A percentile compares a stretch with the other conserved stretches of the same genome.
phyloP scores from a whole-genome alignment of 2,113 vertebrate genomes.

The Petrocephalus zakoni region DNA sequence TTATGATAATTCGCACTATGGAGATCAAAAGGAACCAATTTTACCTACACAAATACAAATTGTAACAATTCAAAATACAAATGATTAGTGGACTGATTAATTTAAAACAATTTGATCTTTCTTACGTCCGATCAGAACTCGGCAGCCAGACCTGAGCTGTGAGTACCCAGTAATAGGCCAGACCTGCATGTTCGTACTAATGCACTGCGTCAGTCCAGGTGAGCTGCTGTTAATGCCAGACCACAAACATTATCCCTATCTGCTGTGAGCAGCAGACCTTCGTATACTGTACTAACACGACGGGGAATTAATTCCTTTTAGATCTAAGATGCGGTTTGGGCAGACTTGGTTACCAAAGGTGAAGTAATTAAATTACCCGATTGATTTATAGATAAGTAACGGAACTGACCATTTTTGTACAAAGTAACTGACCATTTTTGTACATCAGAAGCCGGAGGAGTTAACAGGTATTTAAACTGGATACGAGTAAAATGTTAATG shows the following conservation, averaged over 20 bases:
- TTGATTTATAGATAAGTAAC: neutral
- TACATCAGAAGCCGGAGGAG: neutral
- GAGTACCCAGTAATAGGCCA: neutral
- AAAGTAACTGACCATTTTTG: neutral
- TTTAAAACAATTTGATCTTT: neutral
- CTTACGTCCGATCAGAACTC: neutral
- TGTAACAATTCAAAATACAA: neutral
- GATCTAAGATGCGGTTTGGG: neutral
- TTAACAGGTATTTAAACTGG: neutral
- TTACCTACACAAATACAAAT: neutral
- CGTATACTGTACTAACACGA: neutral
- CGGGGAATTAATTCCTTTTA: neutral
- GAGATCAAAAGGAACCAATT: neutral
- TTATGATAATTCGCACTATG: neutral
- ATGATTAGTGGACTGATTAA: neutral
- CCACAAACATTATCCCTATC: neutral
- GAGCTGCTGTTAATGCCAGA: neutral
- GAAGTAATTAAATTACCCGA: neutral
- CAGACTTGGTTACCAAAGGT: neutral
- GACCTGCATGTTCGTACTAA: neutral
- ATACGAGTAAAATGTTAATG: neutral
- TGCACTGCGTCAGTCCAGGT: neutral
- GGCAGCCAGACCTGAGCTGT: neutral
- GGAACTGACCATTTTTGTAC: neutral
- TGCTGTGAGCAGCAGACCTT: neutral